These are phyloP conservation scores for Amia ocellicauda DNA, from an alignment of 2,113 vertebrate genomes.

Conservation along the genomic window DNA sequence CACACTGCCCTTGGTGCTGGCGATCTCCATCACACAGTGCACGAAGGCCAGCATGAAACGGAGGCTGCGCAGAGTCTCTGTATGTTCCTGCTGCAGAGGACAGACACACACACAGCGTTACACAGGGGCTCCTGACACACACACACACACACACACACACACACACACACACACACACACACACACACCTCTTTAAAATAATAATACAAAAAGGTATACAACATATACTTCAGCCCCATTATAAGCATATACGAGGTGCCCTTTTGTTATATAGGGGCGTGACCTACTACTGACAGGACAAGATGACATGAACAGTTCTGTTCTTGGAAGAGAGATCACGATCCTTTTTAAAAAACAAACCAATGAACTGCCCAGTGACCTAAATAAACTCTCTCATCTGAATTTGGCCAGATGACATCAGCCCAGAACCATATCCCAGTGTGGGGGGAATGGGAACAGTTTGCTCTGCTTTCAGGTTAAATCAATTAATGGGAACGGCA, in stretches of 20 bases:
- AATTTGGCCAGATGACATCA: neutral
- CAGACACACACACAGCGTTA: conserved; percentile 8
- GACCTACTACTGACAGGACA: too few relatives aligned
- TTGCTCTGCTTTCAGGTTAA: too few relatives aligned
- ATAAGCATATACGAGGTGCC: too few relatives aligned
- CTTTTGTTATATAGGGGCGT: too few relatives aligned
- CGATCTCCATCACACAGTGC: conserved; percentile 85
- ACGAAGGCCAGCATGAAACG: conserved; percentile 84
- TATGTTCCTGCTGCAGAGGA: conserved; percentile 77
- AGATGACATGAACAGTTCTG: too few relatives aligned
- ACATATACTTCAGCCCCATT: too few relatives aligned
- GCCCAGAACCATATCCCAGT: neutral
- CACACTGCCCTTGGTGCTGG: conserved; percentile 69
- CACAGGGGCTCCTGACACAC: neutral
- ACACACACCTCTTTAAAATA: too few relatives aligned
- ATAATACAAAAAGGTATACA: too few relatives aligned
- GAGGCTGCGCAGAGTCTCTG: conserved; percentile 77
- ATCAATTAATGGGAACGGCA: neutral
- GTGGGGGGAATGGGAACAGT: neutral
- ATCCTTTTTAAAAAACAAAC: too few relatives aligned
- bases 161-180: too few relatives aligned
- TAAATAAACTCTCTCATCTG: neutral
- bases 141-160: neutral
- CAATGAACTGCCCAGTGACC: neutral
- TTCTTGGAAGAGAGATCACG: too few relatives aligned